These are phyloP conservation scores for Hirtodrosophila duncani DNA, from an alignment of 2,888 invertebrate species.

Conservation along the genomic window DNA sequence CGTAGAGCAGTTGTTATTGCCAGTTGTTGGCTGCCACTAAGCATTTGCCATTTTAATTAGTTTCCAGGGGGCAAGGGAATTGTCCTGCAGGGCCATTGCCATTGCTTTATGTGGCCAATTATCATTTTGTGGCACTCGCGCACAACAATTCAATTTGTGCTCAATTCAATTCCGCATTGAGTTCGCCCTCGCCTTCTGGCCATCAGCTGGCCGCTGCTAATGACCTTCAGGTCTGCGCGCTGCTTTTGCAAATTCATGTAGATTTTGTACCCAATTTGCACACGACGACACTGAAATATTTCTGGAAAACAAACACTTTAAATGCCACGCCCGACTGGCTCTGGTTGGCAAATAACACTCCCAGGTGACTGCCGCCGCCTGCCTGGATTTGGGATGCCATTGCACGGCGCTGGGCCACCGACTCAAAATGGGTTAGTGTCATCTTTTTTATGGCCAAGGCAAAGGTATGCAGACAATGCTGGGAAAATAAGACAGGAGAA, in stretches of 20 bases:
- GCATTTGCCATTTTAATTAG: slow-evolving; percentile 43
- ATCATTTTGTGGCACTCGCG: slow-evolving; percentile 26
- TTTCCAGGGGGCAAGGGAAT: slow-evolving; percentile 23
- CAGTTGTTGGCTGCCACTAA: slow-evolving; percentile 20
- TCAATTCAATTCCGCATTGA: slow-evolving; percentile 29
- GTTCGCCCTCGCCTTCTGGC: slow-evolving; percentile 9
- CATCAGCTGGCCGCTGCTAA: slow-evolving; percentile 10
- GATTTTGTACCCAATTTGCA: slow-evolving; percentile 29
- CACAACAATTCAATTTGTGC: slow-evolving; percentile 31
- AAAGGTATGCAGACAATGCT: slow-evolving; percentile 1
- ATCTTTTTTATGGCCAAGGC: neutral
- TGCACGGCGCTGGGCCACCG: neutral
- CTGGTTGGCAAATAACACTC: no score
- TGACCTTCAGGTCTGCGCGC: slow-evolving; percentile 14
- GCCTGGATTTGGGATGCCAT: no score
- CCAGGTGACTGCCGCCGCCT: no score
- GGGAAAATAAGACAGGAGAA: neutral
- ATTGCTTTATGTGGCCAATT: slow-evolving; percentile 52
- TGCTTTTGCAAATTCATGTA: slow-evolving; percentile 32
- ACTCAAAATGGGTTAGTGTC: slow-evolving; percentile 9
- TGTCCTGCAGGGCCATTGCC: slow-evolving; percentile 15
- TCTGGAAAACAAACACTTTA: neutral
- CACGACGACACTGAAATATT: no score
- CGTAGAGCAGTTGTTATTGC: slow-evolving; percentile 1
- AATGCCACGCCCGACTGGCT: no score